Base-by-base conservation (phyloP, 2,888 invertebrate species). In the Cantharis rufa region DNA sequence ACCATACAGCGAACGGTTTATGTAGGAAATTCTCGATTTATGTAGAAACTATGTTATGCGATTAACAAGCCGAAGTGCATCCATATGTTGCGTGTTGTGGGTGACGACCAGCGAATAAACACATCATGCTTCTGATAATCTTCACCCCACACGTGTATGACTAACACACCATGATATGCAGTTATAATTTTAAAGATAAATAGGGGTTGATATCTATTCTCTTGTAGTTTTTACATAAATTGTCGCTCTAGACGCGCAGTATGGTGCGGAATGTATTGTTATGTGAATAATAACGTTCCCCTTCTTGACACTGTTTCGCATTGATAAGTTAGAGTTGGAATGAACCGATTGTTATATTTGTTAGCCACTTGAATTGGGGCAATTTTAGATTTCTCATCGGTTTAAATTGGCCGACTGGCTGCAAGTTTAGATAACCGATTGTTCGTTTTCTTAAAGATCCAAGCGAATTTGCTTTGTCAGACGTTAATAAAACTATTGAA, bases 131-230 rank as follows among this genome's bases (percentile, higher is more conserved):
- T 79, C 78, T 82, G 82, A 85, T 84, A 83, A 83, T 83, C 79
- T 82, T 82, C 80, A 81, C 82, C 78, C 82, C 82, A 82, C 85
- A 85, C 85, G 85, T 84, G 85, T 85, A 86, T 87, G 87, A 87
- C 86, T 86, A 87, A 87, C 85, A 84, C 84, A 85, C 83, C 84
- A 85, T 86, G 85, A 86, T 85, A 84, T 84, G 85, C 85, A 84
- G 85, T 85, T 84, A 86, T 86, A 86, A 86, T 86, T 86, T 83
- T 79, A 80, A 85, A 85, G 86, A 86, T 86, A 86, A 85, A 86
- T 86, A 84, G 85, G 86, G 86, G 86, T 83, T 85, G 85, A 85
- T 86, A 85, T 85, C 85, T 84, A 84, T 84, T 85, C 84, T 84
- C 82, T 76, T 81, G 76, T 78, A 78, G 76, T 78, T 79, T 79